phyloP scores from a whole-genome alignment of 2,113 vertebrate species.

The Terrapene triunguis region DNA sequence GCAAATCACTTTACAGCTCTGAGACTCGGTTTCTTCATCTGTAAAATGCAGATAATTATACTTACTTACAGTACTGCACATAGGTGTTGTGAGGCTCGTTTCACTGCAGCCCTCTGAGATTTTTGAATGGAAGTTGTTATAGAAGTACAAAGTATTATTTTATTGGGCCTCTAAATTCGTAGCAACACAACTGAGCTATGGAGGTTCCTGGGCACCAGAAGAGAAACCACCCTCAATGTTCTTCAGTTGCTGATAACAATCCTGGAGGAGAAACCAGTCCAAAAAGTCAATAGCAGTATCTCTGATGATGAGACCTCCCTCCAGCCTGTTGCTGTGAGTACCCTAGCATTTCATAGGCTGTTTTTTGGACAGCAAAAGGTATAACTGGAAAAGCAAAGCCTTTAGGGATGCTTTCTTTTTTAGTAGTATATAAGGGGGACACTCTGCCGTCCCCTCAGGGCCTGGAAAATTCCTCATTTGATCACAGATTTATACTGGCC shows the following conservation, averaged over 20 bases:
- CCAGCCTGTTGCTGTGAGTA: conserved; percentile 12
- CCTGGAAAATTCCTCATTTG: neutral
- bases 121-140: neutral
- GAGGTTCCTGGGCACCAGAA: neutral
- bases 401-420: neutral
- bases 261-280: neutral
- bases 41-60: neutral
- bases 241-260: conserved; percentile 8
- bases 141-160: neutral
- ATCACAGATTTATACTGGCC: neutral
- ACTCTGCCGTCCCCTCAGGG: neutral
- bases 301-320: neutral
- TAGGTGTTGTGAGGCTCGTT: neutral
- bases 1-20: neutral
- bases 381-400: neutral
- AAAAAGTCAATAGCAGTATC: neutral
- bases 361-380: neutral
- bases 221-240: neutral
- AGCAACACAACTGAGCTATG: conserved; percentile 11
- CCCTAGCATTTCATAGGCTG: neutral
- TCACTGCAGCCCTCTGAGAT: neutral
- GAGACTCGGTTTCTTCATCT: neutral
- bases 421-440: neutral
- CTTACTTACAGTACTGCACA: neutral
- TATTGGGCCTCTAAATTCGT: neutral